These are phyloP conservation scores for Mormyrus hasselquistii DNA, from an alignment of 2,797 vertebrate genomes.

Conservation along the genomic window DNA sequence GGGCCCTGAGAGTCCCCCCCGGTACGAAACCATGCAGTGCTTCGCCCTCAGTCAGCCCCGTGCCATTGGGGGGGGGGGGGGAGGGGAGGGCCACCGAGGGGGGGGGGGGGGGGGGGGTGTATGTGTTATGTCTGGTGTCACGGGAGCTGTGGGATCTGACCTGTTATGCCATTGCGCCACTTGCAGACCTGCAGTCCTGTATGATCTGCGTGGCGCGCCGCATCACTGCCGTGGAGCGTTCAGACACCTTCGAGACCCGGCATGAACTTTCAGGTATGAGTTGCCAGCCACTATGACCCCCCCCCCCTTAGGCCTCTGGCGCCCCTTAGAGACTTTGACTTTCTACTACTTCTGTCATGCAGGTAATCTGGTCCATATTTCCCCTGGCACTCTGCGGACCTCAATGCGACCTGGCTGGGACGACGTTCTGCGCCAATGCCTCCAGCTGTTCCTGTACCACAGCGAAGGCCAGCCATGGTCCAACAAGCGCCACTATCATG, in stretches of 20 bases:
- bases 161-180: not conserved
- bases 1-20: constrained; percentile 59
- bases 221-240: constrained; percentile 78
- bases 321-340: not conserved
- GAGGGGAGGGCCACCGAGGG: no score
- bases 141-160: not conserved
- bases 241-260: constrained; percentile 89
- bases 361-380: constrained; percentile 97
- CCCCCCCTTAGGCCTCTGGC: constrained; percentile 13
- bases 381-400: constrained; percentile 79
- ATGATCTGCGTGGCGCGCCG: constrained; percentile 97
- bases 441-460: constrained; percentile 90
- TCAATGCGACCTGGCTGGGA: constrained; percentile 96
- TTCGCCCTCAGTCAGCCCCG: constrained; percentile 94
- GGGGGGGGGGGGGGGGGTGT: not conserved
- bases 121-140: not conserved
- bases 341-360: not conserved
- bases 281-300: constrained; percentile 16
- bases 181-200: constrained; percentile 89
- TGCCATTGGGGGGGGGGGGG: no score
- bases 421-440: constrained; percentile 87
- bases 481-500: constrained; percentile 90
- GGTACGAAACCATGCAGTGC: constrained; percentile 97
- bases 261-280: constrained; percentile 85
- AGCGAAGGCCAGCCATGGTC: constrained; percentile 92